Percentiles rank a stretch among this genome's conserved stretches.
phyloP scores from a whole-genome alignment of 2,113 vertebrate species.

The Lophochroa leadbeateri region DNA sequence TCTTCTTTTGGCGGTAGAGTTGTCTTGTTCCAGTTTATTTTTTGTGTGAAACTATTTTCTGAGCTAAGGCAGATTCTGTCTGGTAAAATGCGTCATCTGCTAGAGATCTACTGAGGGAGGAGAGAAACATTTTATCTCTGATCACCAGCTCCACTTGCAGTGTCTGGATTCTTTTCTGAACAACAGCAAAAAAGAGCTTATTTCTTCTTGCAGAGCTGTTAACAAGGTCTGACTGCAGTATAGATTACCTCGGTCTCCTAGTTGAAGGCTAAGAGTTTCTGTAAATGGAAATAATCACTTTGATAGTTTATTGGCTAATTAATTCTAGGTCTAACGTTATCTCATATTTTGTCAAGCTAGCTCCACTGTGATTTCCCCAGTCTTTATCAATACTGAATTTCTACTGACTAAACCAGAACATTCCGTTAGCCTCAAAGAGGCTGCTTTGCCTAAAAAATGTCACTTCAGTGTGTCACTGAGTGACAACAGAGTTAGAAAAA shows the following conservation, averaged over 20 bases:
- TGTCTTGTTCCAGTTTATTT: neutral
- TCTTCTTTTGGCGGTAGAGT: neutral
- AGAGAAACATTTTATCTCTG: neutral
- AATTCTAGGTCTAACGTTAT: neutral
- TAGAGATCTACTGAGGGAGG: neutral
- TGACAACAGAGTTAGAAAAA: neutral
- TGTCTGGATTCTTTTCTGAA: neutral
- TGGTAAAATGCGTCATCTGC: neutral
- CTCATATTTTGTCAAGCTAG: neutral
- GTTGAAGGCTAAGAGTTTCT: neutral
- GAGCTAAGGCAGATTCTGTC: neutral
- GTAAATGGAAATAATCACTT: neutral
- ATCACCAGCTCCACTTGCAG: neutral
- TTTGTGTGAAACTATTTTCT: neutral
- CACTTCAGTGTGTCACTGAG: neutral
- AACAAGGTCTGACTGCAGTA: neutral
- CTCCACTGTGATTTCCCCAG: neutral
- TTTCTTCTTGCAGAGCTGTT: neutral
- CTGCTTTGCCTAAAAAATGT: neutral
- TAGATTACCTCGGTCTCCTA: neutral
- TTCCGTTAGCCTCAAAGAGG: neutral
- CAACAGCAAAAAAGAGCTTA: rapidly evolving
- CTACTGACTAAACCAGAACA: neutral
- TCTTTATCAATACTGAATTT: neutral
- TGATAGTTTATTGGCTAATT: neutral